Percentiles rank a stretch among this genome's conserved stretches.
Conservation (phyloP, 2,888 invertebrate species). For the Iphiclides podalirius region DNA sequence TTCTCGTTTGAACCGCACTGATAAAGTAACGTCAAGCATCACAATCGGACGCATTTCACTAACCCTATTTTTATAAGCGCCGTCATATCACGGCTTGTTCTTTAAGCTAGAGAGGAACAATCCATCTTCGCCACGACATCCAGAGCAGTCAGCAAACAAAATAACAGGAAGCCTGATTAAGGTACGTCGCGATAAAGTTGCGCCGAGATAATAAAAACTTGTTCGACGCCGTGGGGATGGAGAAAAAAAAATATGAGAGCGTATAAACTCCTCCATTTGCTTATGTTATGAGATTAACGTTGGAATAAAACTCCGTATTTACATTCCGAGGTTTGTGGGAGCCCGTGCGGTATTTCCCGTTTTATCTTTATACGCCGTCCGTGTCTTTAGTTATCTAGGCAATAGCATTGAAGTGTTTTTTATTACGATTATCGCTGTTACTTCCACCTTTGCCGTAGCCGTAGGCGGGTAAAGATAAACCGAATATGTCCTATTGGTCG, state of each 20-base stretch:
- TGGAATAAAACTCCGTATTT: slow-evolving; percentile 16
- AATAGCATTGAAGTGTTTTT: neutral
- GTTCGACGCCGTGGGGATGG: slow-evolving; percentile 8
- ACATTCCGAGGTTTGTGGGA: slow-evolving; percentile 14
- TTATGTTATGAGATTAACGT: slow-evolving; percentile 19
- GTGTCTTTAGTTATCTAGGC: slow-evolving; percentile 10
- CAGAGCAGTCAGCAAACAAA: slow-evolving; percentile 21
- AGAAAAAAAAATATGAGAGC: slow-evolving; percentile 9
- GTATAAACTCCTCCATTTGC: slow-evolving; percentile 19
- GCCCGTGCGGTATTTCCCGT: slow-evolving; percentile 1
- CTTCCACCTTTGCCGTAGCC: neutral
- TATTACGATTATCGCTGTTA: neutral
- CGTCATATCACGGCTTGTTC: neutral
- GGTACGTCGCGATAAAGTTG: slow-evolving; percentile 20
- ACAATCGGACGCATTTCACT: neutral
- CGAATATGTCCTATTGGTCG: neutral
- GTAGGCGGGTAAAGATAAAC: neutral
- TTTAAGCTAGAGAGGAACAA: slow-evolving; percentile 14
- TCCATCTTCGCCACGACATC: slow-evolving; percentile 23
- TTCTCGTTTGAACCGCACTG: no score
- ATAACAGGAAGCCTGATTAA: slow-evolving; percentile 27
- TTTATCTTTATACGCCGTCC: slow-evolving; percentile 13
- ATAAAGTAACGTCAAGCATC: neutral
- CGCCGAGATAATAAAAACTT: slow-evolving; percentile 21
- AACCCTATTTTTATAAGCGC: slow-evolving; percentile 9